Conservation (phyloP, 2,797 vertebrate genomes). For the Ctenosaura bakeri region DNA sequence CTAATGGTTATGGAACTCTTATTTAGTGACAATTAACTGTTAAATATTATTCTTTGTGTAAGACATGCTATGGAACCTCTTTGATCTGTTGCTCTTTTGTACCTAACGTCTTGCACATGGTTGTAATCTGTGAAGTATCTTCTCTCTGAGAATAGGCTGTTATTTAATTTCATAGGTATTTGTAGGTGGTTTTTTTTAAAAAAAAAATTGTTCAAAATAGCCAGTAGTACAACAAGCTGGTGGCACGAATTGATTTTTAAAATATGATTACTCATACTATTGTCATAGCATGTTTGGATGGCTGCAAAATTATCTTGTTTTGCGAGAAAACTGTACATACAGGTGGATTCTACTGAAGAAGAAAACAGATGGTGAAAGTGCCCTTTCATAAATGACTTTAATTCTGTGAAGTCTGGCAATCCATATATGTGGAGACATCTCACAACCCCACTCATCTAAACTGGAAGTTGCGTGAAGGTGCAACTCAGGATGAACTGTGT, state of each 20-base stretch:
- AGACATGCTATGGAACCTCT: conserved; percentile 3
- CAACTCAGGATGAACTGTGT: background rate
- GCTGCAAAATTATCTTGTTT: conserved; percentile 28
- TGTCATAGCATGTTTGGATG: conserved; percentile 40
- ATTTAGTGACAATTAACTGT: conserved; percentile 33
- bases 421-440: background rate
- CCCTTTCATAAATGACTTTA: background rate
- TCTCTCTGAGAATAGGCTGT: conserved; percentile 34
- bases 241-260: background rate
- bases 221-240: conserved; percentile 28
- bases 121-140: conserved; percentile 56
- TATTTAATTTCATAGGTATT: conserved; percentile 1
- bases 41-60: conserved; percentile 49
- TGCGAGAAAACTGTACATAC: background rate
- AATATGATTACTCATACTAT: background rate
- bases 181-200: conserved; percentile 15
- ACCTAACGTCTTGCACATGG: conserved; percentile 60
- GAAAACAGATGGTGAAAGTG: background rate
- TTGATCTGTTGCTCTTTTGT: conserved; percentile 51
- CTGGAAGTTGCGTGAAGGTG: background rate
- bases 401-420: background rate
- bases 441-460: background rate
- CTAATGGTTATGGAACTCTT: background rate
- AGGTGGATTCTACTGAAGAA: background rate
- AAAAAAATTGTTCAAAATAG: conserved; percentile 46